Evolutionary conservation across 2,113 vertebrate genomes (phyloP).

Genomic region (Malaclemys terrapin): DNA sequence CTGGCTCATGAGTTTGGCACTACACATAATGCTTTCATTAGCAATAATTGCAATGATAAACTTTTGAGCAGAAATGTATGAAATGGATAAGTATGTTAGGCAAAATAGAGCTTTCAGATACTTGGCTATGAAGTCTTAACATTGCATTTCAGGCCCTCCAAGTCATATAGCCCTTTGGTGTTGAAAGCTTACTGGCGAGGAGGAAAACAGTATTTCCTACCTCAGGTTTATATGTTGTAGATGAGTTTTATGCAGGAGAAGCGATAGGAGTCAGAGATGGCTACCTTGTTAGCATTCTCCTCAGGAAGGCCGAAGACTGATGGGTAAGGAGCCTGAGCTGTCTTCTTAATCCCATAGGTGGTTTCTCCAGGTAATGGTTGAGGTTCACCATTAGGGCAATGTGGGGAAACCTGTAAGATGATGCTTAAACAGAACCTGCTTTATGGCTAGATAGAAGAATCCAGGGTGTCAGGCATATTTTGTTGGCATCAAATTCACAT

Average conservation of each 20-base stretch:
- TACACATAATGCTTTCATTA: constrained; percentile 53
- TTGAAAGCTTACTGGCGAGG: not conserved
- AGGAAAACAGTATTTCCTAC: not conserved
- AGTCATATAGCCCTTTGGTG: not conserved
- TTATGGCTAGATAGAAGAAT: not conserved
- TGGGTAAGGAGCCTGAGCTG: not conserved
- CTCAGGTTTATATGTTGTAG: not conserved
- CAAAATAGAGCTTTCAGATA: constrained; percentile 17
- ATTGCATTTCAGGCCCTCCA: rapidly evolving
- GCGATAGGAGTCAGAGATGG: not conserved
- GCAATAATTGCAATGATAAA: constrained; percentile 60
- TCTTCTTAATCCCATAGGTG: not conserved
- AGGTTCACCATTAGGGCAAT: not conserved
- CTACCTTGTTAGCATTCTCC: not conserved
- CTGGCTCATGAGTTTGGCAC: constrained; percentile 44
- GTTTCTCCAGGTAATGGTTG: not conserved
- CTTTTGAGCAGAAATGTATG: constrained; percentile 37
- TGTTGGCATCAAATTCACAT: not conserved
- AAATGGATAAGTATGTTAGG: not conserved
- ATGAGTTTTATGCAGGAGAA: not conserved
- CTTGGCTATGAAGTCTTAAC: not conserved
- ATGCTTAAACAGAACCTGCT: not conserved
- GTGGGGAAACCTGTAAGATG: not conserved
- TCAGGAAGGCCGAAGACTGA: not conserved
- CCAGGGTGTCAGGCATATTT: not conserved